Conservation (phyloP, 2,797 vertebrate species). For the Mormyrops attenuatus region DNA sequence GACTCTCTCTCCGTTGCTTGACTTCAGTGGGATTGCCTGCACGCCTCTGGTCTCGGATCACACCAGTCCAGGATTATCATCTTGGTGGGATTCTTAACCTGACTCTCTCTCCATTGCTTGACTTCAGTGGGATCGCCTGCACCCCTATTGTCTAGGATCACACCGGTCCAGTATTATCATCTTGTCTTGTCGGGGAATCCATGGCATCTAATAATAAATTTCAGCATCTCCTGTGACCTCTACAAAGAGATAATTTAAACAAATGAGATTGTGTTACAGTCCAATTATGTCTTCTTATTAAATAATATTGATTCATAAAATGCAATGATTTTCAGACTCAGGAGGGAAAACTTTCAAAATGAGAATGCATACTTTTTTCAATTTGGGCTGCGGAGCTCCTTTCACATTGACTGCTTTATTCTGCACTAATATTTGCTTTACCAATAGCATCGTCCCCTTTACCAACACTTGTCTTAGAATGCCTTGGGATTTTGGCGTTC, state of each 20-base stretch:
- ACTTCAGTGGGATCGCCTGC: not conserved
- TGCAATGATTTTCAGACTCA: not conserved
- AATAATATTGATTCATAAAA: conserved; percentile 2
- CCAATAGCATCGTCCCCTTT: too few relatives aligned
- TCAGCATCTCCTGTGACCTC: not conserved
- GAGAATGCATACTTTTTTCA: not conserved
- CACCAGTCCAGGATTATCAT: not conserved
- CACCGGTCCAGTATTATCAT: not conserved
- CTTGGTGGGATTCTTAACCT: not conserved
- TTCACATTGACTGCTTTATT: not conserved
- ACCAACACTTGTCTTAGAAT: not conserved
- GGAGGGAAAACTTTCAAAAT: not conserved
- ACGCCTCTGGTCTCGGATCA: not conserved
- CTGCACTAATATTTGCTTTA: not conserved
- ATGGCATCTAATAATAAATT: not conserved
- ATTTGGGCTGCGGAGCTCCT: not conserved
- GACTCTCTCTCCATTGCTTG: not conserved
- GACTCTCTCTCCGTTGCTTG: not conserved
- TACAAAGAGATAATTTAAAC: not conserved
- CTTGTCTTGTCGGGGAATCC: not conserved
- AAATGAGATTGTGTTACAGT: not conserved
- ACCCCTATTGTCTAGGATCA: not conserved
- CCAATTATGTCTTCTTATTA: not conserved
- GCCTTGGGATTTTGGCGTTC: not conserved
- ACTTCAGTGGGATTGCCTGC: not conserved